Percentiles rank a stretch among this genome's conserved stretches.
Conservation (phyloP, 2,888 invertebrate genomes). For the Perizoma flavofasciatum region DNA sequence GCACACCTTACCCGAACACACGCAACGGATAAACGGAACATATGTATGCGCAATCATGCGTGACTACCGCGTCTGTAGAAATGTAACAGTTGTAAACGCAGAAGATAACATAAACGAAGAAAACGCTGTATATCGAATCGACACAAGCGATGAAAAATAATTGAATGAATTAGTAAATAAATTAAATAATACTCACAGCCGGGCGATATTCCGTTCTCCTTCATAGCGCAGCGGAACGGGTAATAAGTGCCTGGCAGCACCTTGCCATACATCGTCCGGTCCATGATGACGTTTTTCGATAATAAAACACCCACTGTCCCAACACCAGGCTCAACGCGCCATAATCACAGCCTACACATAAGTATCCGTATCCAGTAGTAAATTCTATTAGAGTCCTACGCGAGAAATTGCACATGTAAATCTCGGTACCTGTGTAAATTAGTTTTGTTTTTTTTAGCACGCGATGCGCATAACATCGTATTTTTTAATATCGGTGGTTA, state of each 20-base stretch:
- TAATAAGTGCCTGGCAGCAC: slow-evolving; percentile 92
- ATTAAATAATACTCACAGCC: slow-evolving; percentile 89
- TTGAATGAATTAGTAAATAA: slow-evolving; percentile 30
- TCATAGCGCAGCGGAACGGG: slow-evolving; percentile 93
- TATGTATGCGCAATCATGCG: slow-evolving; percentile 43
- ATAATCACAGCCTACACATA: slow-evolving; percentile 77
- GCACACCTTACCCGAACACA: slow-evolving; percentile 62
- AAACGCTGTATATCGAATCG: not conserved
- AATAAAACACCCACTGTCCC: slow-evolving; percentile 74
- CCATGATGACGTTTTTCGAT: slow-evolving; percentile 84
- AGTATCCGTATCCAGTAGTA: slow-evolving; percentile 45
- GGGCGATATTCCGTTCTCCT: slow-evolving; percentile 91
- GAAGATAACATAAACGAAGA: slow-evolving; percentile 2
- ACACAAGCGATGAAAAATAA: slow-evolving; percentile 9
- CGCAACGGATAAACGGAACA: slow-evolving; percentile 45
- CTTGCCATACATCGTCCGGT: slow-evolving; percentile 96
- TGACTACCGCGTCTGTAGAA: slow-evolving; percentile 36
- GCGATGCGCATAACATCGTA: slow-evolving; percentile 45
- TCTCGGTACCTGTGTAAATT: slow-evolving; percentile 39
- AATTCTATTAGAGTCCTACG: slow-evolving; percentile 56
- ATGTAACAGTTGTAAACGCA: slow-evolving; percentile 32
- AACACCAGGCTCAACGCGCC: slow-evolving; percentile 70
- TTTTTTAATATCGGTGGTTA: slow-evolving; percentile 50
- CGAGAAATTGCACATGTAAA: slow-evolving; percentile 39
- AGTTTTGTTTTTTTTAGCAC: slow-evolving; percentile 50